Percentiles rank a stretch among this genome's conserved stretches.
Conservation (phyloP, 2,888 invertebrate genomes). For the Rutpela maculata region DNA sequence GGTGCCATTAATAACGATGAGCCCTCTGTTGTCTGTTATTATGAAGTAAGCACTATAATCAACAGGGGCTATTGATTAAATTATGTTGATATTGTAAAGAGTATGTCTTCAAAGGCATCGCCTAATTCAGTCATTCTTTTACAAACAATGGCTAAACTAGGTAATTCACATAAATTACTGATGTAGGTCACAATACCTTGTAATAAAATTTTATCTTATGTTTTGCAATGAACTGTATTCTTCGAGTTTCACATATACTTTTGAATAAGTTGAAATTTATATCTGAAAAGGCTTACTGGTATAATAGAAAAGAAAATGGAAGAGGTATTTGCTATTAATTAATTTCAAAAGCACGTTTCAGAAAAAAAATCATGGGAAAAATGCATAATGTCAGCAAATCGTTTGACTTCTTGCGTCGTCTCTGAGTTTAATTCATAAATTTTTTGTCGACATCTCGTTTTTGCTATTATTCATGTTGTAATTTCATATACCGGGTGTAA, state of each 20-base stretch:
- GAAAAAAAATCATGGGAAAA: too few species aligned
- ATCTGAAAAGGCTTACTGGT: not conserved
- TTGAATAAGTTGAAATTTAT: not conserved
- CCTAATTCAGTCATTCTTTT: not conserved
- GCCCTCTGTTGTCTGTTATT: not conserved
- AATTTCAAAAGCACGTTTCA: too few species aligned
- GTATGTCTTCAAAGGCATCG: not conserved
- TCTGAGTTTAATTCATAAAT: too few species aligned
- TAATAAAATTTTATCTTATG: not conserved
- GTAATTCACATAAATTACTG: constrained; percentile 34
- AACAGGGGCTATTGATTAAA: not conserved
- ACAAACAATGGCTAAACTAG: not conserved
- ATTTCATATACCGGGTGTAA: too few species aligned
- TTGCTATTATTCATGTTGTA: too few species aligned
- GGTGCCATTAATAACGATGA: not conserved
- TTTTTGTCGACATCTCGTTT: too few species aligned
- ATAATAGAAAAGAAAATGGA: too few species aligned
- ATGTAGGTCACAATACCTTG: not conserved
- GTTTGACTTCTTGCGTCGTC: too few species aligned
- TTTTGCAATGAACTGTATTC: not conserved
- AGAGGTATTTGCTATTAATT: too few species aligned
- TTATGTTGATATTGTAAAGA: not conserved
- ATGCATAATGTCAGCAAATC: too few species aligned
- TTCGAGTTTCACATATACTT: not conserved
- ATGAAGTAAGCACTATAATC: not conserved